Evolutionary conservation across 2,888 invertebrate species (phyloP).

Genomic region (Ectropis crepuscularia): DNA sequence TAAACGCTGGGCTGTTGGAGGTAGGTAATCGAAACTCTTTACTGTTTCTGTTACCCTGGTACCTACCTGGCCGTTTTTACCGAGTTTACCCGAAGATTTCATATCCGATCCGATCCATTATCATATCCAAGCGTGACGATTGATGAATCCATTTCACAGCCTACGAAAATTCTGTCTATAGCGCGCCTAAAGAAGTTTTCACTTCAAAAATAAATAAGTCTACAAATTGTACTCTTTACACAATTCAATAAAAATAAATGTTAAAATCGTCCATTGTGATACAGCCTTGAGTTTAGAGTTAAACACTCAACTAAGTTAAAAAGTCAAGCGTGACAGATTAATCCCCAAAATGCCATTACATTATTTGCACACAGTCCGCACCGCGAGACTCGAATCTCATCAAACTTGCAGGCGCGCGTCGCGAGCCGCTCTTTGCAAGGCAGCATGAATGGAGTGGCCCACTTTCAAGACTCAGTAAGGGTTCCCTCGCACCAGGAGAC

Average conservation of each 20-base stretch:
- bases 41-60: too few relatives aligned
- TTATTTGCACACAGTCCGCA: conserved; percentile 36
- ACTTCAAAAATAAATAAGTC: too few relatives aligned
- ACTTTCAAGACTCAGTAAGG: conserved; percentile 40
- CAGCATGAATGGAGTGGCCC: conserved; percentile 50
- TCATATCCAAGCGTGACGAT: too few relatives aligned
- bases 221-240: too few relatives aligned
- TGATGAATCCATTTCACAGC: too few relatives aligned
- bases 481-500: background rate
- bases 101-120: too few relatives aligned
- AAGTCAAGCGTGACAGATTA: conserved; percentile 25
- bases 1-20: too few relatives aligned
- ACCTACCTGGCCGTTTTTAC: too few relatives aligned
- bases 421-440: conserved; percentile 45
- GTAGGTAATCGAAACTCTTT: too few relatives aligned
- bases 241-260: background rate
- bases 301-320: background rate
- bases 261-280: background rate
- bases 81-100: too few relatives aligned
- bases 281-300: background rate
- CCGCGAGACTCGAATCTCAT: conserved; percentile 44
- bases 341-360: conserved; percentile 33
- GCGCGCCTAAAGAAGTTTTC: too few relatives aligned
- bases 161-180: too few relatives aligned
- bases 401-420: conserved; percentile 46